Evolutionary conservation across 2,888 invertebrate genomes (phyloP).

Genomic region (Pinctada fucata): DNA sequence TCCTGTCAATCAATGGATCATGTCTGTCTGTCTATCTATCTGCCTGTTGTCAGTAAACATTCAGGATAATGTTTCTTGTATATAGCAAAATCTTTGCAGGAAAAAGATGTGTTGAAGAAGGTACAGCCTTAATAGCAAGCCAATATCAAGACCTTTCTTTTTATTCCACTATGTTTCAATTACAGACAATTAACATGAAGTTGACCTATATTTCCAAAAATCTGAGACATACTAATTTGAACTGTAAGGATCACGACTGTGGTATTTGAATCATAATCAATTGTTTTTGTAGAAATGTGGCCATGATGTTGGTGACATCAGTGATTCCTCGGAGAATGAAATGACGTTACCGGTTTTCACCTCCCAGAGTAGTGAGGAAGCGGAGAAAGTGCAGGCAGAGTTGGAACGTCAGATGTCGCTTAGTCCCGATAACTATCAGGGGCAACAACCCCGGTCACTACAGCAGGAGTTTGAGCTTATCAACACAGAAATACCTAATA

Average conservation of each 20-base stretch:
- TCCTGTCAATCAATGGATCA: neutral
- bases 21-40: neutral
- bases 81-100: too few species aligned
- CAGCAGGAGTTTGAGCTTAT: constrained; percentile 87
- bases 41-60: neutral
- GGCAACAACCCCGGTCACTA: constrained; percentile 80
- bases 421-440: constrained; percentile 37
- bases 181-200: too few species aligned
- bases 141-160: too few species aligned
- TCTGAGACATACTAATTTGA: too few species aligned
- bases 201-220: too few species aligned
- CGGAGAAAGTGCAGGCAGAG: constrained; percentile 23
- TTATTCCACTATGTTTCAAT: too few species aligned
- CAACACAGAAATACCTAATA: constrained; percentile 86
- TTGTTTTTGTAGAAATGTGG: constrained; percentile 58
- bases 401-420: constrained; percentile 31
- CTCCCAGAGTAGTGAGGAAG: constrained; percentile 24
- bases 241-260: too few species aligned
- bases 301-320: constrained; percentile 52
- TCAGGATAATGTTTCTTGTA: too few species aligned
- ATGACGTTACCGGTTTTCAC: constrained; percentile 33
- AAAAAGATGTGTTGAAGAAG: too few species aligned
- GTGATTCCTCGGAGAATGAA: constrained; percentile 51
- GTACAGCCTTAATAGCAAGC: too few species aligned
- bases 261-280: too few species aligned